Conservation (phyloP, 2,113 vertebrate genomes). For the Coreoperca whiteheadi region DNA sequence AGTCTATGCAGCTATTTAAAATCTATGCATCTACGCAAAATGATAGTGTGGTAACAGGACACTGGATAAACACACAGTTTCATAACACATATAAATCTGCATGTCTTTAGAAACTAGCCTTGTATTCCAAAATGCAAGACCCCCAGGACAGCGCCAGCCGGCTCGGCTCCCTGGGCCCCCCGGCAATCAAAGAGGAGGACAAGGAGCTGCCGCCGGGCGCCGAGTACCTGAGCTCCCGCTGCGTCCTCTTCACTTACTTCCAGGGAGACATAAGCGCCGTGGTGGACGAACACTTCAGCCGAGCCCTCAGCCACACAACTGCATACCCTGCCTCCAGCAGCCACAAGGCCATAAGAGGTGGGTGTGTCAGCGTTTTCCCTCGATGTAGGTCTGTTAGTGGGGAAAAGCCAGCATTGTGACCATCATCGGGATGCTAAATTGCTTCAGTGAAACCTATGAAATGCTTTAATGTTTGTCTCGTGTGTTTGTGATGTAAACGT, state of each 20-base stretch:
- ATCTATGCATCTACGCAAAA: background rate
- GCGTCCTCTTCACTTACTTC: conserved; percentile 98
- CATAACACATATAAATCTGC: background rate
- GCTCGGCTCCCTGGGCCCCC: conserved; percentile 85
- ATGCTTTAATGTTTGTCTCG: background rate
- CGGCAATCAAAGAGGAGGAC: conserved; percentile 95
- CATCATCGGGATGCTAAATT: background rate
- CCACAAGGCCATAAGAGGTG: conserved; percentile 73
- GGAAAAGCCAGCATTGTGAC: background rate
- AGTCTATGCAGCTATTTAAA: background rate
- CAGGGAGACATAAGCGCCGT: conserved; percentile 97
- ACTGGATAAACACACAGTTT: background rate
- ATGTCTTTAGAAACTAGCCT: conserved; percentile 89
- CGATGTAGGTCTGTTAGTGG: background rate
- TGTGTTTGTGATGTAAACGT: background rate
- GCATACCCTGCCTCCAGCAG: conserved; percentile 82
- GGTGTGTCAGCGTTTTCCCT: conserved; percentile 11
- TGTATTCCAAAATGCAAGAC: conserved; percentile 98
- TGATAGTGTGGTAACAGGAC: background rate
- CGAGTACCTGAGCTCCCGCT: conserved; percentile 96
- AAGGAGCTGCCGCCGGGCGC: conserved; percentile 95
- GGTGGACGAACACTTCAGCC: conserved; percentile 98
- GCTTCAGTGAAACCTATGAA: background rate
- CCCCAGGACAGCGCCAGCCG: conserved; percentile 86
- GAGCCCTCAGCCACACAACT: conserved; percentile 93